Conservation (phyloP, 2,113 vertebrate genomes). For the Gobiocypris rarus region DNA sequence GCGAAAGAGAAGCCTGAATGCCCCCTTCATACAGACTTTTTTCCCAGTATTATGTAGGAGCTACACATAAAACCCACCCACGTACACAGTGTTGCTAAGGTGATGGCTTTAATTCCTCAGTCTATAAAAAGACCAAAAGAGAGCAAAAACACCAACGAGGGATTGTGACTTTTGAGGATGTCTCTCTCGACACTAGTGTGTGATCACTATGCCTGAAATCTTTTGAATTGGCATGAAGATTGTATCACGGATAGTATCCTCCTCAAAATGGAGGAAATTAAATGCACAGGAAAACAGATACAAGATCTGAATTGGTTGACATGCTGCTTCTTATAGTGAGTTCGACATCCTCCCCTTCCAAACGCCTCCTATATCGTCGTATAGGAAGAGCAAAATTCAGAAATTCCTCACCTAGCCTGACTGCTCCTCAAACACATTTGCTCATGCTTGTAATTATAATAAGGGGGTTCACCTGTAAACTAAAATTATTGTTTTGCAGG, state of each 20-base stretch:
- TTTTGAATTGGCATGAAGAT: background rate
- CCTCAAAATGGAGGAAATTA: slow-evolving; percentile 30
- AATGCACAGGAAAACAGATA: slow-evolving; percentile 12
- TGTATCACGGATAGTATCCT: background rate
- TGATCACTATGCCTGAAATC: background rate
- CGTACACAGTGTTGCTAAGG: slow-evolving; percentile 66
- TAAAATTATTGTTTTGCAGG: background rate
- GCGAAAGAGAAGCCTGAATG: slow-evolving; percentile 10
- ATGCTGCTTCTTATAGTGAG: background rate
- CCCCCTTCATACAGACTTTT: slow-evolving; percentile 40
- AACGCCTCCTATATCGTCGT: background rate
- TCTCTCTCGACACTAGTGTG: slow-evolving; percentile 5
- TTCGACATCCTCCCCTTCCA: background rate
- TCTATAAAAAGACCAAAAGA: slow-evolving; percentile 64
- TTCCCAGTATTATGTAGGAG: slow-evolving; percentile 47
- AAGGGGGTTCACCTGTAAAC: background rate
- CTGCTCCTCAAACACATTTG: background rate
- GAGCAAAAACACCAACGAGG: slow-evolving; percentile 39
- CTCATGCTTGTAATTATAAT: background rate
- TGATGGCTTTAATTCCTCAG: slow-evolving; percentile 64
- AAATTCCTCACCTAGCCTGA: background rate
- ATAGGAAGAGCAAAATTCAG: background rate
- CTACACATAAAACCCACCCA: slow-evolving; percentile 60
- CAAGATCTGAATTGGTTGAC: slow-evolving; percentile 6
- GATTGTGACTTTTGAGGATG: slow-evolving; percentile 30